These are phyloP conservation scores for Micrasema longulum DNA, from an alignment of 1,140 invertebrate species.

Conservation along the genomic window DNA sequence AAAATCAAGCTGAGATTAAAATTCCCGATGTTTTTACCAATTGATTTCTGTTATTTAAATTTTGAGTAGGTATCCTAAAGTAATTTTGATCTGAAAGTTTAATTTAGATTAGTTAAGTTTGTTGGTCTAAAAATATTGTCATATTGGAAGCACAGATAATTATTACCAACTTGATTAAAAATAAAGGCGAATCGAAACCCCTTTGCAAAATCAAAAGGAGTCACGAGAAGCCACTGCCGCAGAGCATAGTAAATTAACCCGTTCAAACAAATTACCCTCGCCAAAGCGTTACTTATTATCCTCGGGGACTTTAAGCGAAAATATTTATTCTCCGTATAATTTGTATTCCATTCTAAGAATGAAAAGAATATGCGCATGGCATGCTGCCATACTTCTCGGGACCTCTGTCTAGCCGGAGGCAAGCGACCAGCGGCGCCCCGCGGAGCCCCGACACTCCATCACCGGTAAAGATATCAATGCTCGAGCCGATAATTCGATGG, in stretches of 20 bases:
- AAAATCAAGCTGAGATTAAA: too few species aligned
- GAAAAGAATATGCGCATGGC: too few species aligned
- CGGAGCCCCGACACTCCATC: conserved; percentile 50
- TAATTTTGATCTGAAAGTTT: too few species aligned
- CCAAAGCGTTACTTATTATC: conserved; percentile 26
- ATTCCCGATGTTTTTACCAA: too few species aligned
- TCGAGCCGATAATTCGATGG: conserved; percentile 35
- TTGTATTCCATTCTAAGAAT: not conserved
- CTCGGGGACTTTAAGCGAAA: conserved; percentile 21
- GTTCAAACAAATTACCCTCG: conserved; percentile 27
- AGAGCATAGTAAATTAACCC: not conserved
- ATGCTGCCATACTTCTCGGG: too few species aligned
- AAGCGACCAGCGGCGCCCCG: conserved; percentile 41
- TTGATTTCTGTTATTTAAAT: too few species aligned
- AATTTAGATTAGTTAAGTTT: too few species aligned
- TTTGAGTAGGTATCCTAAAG: too few species aligned
- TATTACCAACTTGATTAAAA: too few species aligned
- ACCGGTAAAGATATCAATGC: conserved; percentile 40
- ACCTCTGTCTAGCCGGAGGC: conserved; percentile 9
- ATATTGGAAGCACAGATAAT: too few species aligned
- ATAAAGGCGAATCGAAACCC: conserved; percentile 26
- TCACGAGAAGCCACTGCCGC: not conserved
- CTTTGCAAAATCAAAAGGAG: not conserved
- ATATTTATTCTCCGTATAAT: conserved; percentile 27
- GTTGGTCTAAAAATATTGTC: too few species aligned